Conservation (phyloP, 2,797 vertebrate genomes). For the Anolis apletophallus region DNA sequence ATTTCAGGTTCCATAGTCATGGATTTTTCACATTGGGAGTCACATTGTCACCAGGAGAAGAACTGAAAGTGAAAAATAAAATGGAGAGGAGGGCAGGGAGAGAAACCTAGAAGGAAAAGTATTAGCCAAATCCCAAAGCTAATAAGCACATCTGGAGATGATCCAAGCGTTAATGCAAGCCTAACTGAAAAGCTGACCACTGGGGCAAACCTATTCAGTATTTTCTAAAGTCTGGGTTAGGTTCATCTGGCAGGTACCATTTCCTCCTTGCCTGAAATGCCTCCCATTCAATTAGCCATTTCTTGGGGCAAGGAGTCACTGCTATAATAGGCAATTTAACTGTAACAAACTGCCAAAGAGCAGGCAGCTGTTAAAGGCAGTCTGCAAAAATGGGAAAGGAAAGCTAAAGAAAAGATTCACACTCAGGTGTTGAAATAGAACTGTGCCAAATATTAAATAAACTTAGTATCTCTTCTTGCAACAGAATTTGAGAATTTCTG, state of each 20-base stretch:
- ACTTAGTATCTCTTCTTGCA: not conserved
- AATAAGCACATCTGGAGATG: slow-evolving; percentile 23
- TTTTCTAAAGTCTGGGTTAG: slow-evolving; percentile 35
- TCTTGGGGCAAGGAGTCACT: slow-evolving; percentile 45
- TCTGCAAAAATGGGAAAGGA: not conserved
- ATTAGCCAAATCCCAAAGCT: not conserved
- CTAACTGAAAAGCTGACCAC: slow-evolving; percentile 28
- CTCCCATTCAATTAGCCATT: slow-evolving; percentile 50
- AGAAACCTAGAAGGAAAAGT: not conserved
- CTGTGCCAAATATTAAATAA: not conserved
- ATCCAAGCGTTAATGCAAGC: slow-evolving; percentile 15
- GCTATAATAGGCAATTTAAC: not conserved
- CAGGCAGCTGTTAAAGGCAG: not conserved
- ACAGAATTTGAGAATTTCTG: not conserved
- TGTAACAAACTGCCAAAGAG: slow-evolving; percentile 17
- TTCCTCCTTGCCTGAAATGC: slow-evolving; percentile 24
- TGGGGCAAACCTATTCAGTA: slow-evolving; percentile 5
- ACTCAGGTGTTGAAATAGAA: slow-evolving; percentile 4
- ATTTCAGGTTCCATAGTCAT: not conserved
- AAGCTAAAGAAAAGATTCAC: not conserved
- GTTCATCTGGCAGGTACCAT: not conserved
- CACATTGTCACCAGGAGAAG: not conserved
- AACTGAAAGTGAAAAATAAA: slow-evolving; percentile 14
- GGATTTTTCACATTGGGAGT: not conserved
- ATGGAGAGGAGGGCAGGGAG: not conserved